phyloP scores from a whole-genome alignment of 2,888 invertebrate species.

The Vanessa cardui region DNA sequence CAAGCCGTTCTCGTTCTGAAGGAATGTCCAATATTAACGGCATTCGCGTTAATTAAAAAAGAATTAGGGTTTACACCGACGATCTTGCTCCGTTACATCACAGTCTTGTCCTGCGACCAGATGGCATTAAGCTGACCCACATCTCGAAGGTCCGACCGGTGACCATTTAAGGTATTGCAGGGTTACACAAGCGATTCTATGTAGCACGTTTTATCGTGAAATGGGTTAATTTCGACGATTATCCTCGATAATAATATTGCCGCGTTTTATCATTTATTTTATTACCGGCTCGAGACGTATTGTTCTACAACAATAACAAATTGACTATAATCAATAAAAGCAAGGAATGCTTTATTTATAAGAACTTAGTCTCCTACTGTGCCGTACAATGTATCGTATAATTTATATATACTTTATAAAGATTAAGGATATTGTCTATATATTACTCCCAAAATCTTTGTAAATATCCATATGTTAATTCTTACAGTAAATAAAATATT shows the following conservation, averaged over 20 bases:
- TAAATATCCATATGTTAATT: no score
- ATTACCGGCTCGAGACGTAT: not conserved
- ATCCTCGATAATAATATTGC: constrained; percentile 4
- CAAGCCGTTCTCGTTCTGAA: constrained; percentile 11
- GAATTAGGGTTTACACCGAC: constrained; percentile 35
- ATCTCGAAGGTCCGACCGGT: constrained; percentile 72
- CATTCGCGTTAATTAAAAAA: constrained; percentile 34
- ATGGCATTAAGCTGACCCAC: constrained; percentile 78
- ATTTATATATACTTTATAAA: no score
- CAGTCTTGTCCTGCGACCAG: constrained; percentile 66
- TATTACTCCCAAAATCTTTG: no score
- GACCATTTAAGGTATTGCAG: constrained; percentile 68
- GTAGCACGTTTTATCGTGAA: constrained; percentile 36
- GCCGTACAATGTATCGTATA: no score
- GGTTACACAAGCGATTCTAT: constrained; percentile 64
- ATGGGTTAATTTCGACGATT: constrained; percentile 29
- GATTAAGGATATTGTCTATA: no score
- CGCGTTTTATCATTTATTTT: not conserved
- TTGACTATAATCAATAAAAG: no score
- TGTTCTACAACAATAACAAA: no score
- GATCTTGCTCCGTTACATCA: constrained; percentile 60
- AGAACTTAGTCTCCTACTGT: no score
- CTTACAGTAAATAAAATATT: not conserved
- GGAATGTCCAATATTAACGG: constrained; percentile 28
- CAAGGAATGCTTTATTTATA: no score